phyloP scores from a whole-genome alignment of 2,113 vertebrate species.

The Pelusios castaneus region DNA sequence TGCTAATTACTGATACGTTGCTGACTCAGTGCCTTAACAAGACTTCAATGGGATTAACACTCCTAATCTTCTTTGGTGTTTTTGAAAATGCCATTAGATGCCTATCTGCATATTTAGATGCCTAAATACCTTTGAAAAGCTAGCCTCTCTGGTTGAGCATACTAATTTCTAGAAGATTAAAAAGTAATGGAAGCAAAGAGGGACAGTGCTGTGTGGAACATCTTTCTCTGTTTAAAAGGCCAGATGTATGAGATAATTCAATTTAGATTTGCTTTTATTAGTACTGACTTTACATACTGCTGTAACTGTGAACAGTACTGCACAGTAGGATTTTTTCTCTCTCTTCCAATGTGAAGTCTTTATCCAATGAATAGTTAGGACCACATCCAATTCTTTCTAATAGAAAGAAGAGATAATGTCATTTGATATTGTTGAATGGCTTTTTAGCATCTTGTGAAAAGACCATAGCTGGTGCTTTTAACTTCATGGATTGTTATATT shows the following conservation, averaged over 20 bases:
- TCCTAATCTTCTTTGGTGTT: neutral
- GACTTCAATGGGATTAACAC: neutral
- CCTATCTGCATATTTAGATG: neutral
- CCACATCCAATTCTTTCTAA: neutral
- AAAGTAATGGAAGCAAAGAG: neutral
- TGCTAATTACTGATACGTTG: neutral
- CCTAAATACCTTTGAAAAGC: neutral
- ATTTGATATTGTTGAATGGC: conserved; percentile 8
- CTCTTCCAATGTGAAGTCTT: neutral
- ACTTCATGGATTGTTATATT: conserved; percentile 20
- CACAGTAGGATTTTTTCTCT: neutral
- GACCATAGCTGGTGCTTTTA: conserved; percentile 37
- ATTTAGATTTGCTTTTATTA: neutral
- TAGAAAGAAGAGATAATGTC: conserved; percentile 3
- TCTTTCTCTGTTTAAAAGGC: neutral
- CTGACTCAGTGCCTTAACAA: neutral
- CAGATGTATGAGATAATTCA: neutral
- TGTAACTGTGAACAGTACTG: neutral
- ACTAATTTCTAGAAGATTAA: neutral
- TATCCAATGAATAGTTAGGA: neutral
- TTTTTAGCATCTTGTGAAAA: conserved; percentile 14
- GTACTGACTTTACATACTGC: neutral
- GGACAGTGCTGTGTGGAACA: neutral
- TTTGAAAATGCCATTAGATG: neutral
- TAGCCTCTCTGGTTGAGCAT: neutral